phyloP scores from a whole-genome alignment of 2,888 invertebrate genomes.

The Hyles lineata region DNA sequence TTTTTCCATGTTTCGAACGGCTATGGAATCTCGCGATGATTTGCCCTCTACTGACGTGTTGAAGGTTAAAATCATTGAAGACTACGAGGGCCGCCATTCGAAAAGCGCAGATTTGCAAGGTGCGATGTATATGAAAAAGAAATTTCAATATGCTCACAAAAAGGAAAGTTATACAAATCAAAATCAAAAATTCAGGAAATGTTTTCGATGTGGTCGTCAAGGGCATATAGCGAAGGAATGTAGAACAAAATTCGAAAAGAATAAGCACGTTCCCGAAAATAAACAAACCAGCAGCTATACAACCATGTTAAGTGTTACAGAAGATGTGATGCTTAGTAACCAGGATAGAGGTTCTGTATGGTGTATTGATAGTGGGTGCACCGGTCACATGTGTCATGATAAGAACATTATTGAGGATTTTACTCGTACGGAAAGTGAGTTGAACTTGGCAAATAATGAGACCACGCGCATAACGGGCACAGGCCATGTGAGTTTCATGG shows the following conservation, averaged over 20 bases:
- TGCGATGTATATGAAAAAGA: conserved; percentile 13
- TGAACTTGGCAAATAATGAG: no score
- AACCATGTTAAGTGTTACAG: conserved; percentile 25
- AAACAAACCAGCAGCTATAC: neutral
- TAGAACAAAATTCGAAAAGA: conserved; percentile 1
- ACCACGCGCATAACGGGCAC: no score
- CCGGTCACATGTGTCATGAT: conserved; percentile 38
- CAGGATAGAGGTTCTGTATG: conserved; percentile 1
- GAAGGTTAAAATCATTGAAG: conserved; percentile 37
- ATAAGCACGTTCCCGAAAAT: neutral
- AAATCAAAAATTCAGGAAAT: neutral
- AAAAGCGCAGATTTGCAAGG: neutral
- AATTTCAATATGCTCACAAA: conserved; percentile 1
- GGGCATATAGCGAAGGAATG: conserved; percentile 34
- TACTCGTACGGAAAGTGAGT: no score
- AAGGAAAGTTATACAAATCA: no score
- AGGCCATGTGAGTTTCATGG: conserved; percentile 20
- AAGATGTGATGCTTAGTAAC: conserved; percentile 25
- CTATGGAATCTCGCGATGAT: conserved; percentile 40
- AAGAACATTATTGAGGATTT: conserved; percentile 30
- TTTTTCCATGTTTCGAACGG: conserved; percentile 40
- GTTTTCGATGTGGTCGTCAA: conserved; percentile 33
- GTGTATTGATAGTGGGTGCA: conserved; percentile 34
- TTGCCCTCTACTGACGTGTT: conserved; percentile 37
- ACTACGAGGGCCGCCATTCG: conserved; percentile 10